Evolutionary conservation across 1,140 invertebrate species (phyloP).

Genomic region (Tetramorium alpestre): DNA sequence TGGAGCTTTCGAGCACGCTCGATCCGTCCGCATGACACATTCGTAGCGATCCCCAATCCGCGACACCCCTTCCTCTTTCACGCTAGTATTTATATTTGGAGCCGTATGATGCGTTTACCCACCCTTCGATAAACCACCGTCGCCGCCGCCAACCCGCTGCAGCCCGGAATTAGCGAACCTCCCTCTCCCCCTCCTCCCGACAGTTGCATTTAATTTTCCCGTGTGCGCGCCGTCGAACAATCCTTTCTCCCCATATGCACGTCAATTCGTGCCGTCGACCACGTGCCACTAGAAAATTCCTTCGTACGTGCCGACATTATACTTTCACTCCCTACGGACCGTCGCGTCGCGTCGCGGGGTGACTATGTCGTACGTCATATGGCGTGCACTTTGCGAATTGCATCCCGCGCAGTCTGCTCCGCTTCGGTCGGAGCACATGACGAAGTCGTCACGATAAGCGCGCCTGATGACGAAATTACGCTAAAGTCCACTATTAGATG

Average conservation of each 20-base stretch:
- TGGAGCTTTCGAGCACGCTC: constrained; percentile 61
- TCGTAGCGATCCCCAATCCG: constrained; percentile 72
- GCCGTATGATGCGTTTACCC: constrained; percentile 72
- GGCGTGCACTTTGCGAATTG: constrained; percentile 67
- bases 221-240: constrained; percentile 46
- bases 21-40: constrained; percentile 73
- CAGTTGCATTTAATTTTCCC: constrained; percentile 76
- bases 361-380: constrained; percentile 59
- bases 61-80: constrained; percentile 55
- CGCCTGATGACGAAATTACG: constrained; percentile 61
- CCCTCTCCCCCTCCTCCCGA: constrained; percentile 38
- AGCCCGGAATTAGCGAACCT: constrained; percentile 63
- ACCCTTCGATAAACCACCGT: constrained; percentile 65
- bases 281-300: constrained; percentile 67
- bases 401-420: constrained; percentile 43
- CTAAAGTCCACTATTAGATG: constrained; percentile 60
- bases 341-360: neutral
- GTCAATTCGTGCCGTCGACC: constrained; percentile 60
- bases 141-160: constrained; percentile 31
- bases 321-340: constrained; percentile 42
- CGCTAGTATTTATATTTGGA: constrained; percentile 72
- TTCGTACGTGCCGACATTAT: constrained; percentile 54
- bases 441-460: constrained; percentile 70
- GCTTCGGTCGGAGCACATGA: constrained; percentile 62
- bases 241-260: constrained; percentile 72